A percentile compares a stretch with the other conserved stretches of the same genome.
Evolutionary conservation across 2,888 invertebrate genomes (phyloP).

Genomic region (Erebia ligea): DNA sequence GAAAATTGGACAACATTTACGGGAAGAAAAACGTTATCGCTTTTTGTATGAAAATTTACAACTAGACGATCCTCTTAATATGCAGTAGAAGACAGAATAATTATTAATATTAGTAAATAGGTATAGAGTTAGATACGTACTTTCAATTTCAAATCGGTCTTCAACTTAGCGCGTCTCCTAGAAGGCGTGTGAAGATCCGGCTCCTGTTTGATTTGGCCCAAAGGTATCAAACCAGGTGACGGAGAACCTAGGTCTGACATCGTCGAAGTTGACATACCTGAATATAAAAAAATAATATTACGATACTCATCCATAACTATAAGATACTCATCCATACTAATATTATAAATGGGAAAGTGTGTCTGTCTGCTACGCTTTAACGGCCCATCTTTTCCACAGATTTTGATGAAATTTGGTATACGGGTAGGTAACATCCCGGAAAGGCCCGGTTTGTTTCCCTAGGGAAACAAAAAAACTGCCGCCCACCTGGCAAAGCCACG

Average conservation of each 20-base stretch:
- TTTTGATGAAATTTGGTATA: too few species aligned
- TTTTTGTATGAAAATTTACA: too few species aligned
- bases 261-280: constrained; percentile 57
- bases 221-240: constrained; percentile 65
- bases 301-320: not conserved
- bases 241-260: constrained; percentile 60
- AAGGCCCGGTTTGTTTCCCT: too few species aligned
- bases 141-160: constrained; percentile 93
- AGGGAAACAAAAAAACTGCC: too few species aligned
- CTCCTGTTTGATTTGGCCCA: constrained; percentile 77
- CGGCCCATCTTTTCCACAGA: too few species aligned
- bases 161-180: constrained; percentile 92
- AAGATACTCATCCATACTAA: not conserved
- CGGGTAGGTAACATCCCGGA: too few species aligned
- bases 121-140: constrained; percentile 54
- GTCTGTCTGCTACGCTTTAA: too few species aligned
- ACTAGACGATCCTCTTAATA: too few species aligned
- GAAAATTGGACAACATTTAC: too few species aligned
- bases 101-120: not conserved
- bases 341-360: too few species aligned
- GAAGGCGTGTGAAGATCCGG: constrained; percentile 84
- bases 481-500: too few species aligned
- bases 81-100: not conserved
- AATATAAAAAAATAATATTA: constrained; percentile 17
- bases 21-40: too few species aligned